Percentiles rank a stretch among this genome's conserved stretches.
Evolutionary conservation across 1,140 invertebrate species (phyloP).

Genomic region (Drosophila truncata): DNA sequence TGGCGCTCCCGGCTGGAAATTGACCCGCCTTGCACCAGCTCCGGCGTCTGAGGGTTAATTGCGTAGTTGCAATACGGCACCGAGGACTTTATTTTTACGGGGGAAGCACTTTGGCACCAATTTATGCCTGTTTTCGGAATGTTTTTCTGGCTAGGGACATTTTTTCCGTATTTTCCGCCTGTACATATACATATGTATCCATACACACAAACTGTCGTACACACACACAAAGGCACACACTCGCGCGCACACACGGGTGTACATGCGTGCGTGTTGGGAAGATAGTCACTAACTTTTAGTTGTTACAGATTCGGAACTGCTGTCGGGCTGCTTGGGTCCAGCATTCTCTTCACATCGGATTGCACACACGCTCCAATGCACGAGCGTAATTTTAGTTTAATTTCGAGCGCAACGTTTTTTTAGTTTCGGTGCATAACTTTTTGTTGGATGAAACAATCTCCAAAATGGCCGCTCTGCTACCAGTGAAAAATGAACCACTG

Average conservation of each 20-base stretch:
- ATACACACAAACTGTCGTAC: slow-evolving; percentile 56
- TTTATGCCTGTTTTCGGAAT: slow-evolving; percentile 24
- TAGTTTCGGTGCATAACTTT: slow-evolving; percentile 79
- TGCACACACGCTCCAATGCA: slow-evolving; percentile 66
- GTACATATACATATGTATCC: slow-evolving; percentile 55
- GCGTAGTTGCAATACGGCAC: slow-evolving; percentile 7
- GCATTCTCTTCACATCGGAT: slow-evolving; percentile 61
- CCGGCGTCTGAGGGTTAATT: not conserved
- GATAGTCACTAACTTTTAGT: slow-evolving; percentile 71
- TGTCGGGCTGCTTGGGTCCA: slow-evolving; percentile 58
- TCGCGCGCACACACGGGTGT: slow-evolving; percentile 63
- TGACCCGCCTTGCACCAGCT: slow-evolving; percentile 19
- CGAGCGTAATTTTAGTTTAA: slow-evolving; percentile 60
- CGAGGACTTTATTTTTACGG: not conserved
- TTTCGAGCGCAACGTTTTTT: slow-evolving; percentile 68
- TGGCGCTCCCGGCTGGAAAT: slow-evolving; percentile 36
- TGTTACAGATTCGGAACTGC: slow-evolving; percentile 62
- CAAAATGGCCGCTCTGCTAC: slow-evolving; percentile 75
- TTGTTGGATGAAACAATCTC: slow-evolving; percentile 80
- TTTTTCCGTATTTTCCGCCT: slow-evolving; percentile 57
- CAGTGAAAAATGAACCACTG: slow-evolving; percentile 45
- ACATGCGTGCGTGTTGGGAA: slow-evolving; percentile 69
- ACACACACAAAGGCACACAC: slow-evolving; percentile 62
- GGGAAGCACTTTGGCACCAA: slow-evolving; percentile 2
- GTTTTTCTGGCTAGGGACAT: slow-evolving; percentile 47